A percentile compares a stretch with the other conserved stretches of the same genome.
Conservation (phyloP, 1,140 invertebrate species). For the Nixonia krombeini region DNA sequence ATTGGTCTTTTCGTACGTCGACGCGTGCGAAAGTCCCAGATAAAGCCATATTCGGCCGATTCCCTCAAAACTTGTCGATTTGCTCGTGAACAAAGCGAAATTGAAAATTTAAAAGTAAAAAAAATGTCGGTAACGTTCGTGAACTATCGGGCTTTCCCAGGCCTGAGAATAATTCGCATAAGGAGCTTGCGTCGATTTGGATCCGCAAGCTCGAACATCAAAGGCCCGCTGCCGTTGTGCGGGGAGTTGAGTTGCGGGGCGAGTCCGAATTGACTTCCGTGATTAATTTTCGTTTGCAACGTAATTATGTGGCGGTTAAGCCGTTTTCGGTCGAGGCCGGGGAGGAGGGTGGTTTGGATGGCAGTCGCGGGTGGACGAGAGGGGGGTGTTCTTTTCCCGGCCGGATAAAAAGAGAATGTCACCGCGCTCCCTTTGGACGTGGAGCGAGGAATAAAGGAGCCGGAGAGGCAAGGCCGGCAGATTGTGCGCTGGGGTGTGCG, state of each 20-base stretch:
- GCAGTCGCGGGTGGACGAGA: too few species aligned
- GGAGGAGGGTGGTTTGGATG: not conserved
- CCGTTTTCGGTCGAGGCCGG: slow-evolving; percentile 17
- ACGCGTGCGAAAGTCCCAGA: too few species aligned
- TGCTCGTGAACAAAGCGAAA: too few species aligned
- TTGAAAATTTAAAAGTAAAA: not conserved
- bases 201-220: slow-evolving; percentile 11
- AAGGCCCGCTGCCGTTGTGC: too few species aligned
- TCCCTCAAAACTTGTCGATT: too few species aligned
- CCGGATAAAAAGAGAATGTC: slow-evolving; percentile 27
- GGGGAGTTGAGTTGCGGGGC: too few species aligned
- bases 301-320: slow-evolving; percentile 59
- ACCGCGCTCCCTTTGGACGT: slow-evolving; percentile 47
- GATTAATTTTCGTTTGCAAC: slow-evolving; percentile 68
- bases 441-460: slow-evolving; percentile 41
- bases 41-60: too few species aligned
- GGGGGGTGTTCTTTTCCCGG: slow-evolving; percentile 10
- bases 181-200: slow-evolving; percentile 44
- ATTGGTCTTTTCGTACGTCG: too few species aligned
- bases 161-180: slow-evolving; percentile 50
- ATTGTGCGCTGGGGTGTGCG: slow-evolving; percentile 43
- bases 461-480: slow-evolving; percentile 34
- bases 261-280: slow-evolving; percentile 56
- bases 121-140: not conserved
- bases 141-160: not conserved